A percentile compares a stretch with the other conserved stretches of the same genome.
Conservation (phyloP, 1,140 invertebrate genomes). For the Idris sp. region DNA sequence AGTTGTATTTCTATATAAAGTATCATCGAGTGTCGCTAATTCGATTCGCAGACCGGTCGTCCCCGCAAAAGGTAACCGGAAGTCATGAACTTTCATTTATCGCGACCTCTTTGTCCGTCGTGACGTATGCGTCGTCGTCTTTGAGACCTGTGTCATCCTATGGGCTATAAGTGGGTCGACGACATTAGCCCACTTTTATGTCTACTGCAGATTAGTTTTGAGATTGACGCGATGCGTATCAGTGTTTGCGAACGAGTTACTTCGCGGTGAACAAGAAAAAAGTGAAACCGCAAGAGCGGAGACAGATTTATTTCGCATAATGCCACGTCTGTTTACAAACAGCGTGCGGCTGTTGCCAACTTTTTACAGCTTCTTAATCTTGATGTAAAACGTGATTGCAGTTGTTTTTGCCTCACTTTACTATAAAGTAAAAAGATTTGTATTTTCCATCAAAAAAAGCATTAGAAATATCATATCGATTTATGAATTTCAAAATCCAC, state of each 20-base stretch:
- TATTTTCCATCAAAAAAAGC: too few relatives aligned
- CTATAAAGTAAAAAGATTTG: too few relatives aligned
- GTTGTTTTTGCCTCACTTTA: too few relatives aligned
- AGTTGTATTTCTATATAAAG: constrained; percentile 55
- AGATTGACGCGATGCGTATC: constrained; percentile 47
- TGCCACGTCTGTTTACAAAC: constrained; percentile 13
- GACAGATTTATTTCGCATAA: constrained; percentile 32
- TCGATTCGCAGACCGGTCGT: constrained; percentile 46
- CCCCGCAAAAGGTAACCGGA: constrained; percentile 57
- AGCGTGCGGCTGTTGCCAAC: not conserved
- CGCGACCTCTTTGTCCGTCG: constrained; percentile 59
- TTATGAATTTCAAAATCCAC: too few relatives aligned
- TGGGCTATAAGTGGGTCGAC: constrained; percentile 59
- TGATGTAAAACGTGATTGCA: too few relatives aligned
- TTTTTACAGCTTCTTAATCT: constrained; percentile 3
- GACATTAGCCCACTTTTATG: constrained; percentile 57
- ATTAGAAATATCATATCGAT: too few relatives aligned
- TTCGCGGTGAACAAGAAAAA: constrained; percentile 32
- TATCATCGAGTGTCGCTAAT: constrained; percentile 36
- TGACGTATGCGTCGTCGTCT: constrained; percentile 57
- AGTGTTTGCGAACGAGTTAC: constrained; percentile 22
- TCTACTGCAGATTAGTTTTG: constrained; percentile 47
- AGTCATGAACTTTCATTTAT: constrained; percentile 62
- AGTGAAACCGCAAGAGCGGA: constrained; percentile 50
- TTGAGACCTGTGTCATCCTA: constrained; percentile 39